Evolutionary conservation across 1,140 invertebrate genomes (phyloP).

Genomic region (Gonioctena quinquepunctata): DNA sequence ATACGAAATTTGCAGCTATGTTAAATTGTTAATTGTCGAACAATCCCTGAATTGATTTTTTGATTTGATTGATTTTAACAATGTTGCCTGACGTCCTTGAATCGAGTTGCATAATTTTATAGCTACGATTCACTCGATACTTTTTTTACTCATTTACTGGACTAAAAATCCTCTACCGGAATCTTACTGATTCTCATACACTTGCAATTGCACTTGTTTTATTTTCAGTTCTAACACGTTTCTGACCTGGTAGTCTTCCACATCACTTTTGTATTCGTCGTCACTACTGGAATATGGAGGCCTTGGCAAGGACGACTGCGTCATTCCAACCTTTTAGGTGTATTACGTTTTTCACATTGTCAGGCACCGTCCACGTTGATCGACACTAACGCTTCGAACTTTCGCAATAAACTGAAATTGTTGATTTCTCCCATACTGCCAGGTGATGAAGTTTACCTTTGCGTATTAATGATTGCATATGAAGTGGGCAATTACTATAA

Average conservation of each 20-base stretch:
- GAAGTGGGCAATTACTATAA: background rate
- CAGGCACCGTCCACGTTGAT: background rate
- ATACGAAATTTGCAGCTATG: too few relatives aligned
- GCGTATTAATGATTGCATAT: background rate
- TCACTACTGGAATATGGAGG: conserved; percentile 13
- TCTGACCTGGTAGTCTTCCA: background rate
- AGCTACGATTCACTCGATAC: too few relatives aligned
- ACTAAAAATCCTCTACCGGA: too few relatives aligned
- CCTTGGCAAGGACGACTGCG: background rate
- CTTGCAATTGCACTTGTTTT: too few relatives aligned
- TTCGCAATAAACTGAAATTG: background rate
- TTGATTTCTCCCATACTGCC: background rate
- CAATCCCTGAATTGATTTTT: too few relatives aligned
- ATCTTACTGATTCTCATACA: too few relatives aligned
- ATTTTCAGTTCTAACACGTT: too few relatives aligned
- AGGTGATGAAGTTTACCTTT: background rate
- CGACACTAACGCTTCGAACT: background rate
- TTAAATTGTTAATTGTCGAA: too few relatives aligned
- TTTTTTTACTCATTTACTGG: too few relatives aligned
- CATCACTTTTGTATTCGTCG: background rate
- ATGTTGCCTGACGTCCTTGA: too few relatives aligned
- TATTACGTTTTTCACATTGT: conserved; percentile 7
- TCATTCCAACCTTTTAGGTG: background rate
- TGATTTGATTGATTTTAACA: too few relatives aligned
- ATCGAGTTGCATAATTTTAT: too few relatives aligned